Evolutionary conservation across 2,797 vertebrate species (phyloP).

Genomic region (Amphiprion clarkii): DNA sequence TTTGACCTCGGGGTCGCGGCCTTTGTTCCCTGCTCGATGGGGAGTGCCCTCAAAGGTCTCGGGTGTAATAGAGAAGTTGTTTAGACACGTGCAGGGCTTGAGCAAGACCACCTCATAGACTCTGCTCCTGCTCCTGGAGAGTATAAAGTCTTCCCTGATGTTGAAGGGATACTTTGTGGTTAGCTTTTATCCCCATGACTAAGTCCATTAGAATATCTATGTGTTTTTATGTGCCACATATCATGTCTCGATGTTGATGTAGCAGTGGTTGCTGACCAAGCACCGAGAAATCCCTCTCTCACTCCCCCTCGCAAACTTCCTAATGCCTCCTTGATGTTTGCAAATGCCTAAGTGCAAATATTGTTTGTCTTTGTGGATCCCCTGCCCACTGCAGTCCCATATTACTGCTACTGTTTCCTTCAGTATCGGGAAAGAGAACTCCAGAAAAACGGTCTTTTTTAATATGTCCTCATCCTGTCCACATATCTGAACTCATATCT

Average conservation of each 20-base stretch:
- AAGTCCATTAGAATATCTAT: constrained; percentile 42
- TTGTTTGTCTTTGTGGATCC: constrained; percentile 62
- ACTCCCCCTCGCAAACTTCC: constrained; percentile 4
- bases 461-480: constrained; percentile 26
- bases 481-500: constrained; percentile 15
- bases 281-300: constrained; percentile 21
- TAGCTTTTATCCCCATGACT: constrained; percentile 42
- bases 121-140: constrained; percentile 61
- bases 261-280: constrained; percentile 64
- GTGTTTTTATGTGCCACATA: constrained; percentile 46
- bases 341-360: constrained; percentile 61
- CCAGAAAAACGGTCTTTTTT: constrained; percentile 6
- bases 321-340: constrained; percentile 54
- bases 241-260: constrained; percentile 48
- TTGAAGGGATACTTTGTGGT: constrained; percentile 40
- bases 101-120: constrained; percentile 76
- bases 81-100: constrained; percentile 91
- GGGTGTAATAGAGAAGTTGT: constrained; percentile 92
- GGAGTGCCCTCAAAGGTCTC: constrained; percentile 90
- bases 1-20: constrained; percentile 94
- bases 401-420: constrained; percentile 44
- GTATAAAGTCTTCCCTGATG: constrained; percentile 25
- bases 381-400: constrained; percentile 37
- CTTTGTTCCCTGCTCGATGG: constrained; percentile 93
- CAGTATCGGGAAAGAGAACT: constrained; percentile 16